Percentiles rank a stretch among this genome's conserved stretches.
These are phyloP conservation scores for Semnopithecus entellus DNA, from an alignment of 2,113 vertebrate genomes.

Conservation along the genomic window DNA sequence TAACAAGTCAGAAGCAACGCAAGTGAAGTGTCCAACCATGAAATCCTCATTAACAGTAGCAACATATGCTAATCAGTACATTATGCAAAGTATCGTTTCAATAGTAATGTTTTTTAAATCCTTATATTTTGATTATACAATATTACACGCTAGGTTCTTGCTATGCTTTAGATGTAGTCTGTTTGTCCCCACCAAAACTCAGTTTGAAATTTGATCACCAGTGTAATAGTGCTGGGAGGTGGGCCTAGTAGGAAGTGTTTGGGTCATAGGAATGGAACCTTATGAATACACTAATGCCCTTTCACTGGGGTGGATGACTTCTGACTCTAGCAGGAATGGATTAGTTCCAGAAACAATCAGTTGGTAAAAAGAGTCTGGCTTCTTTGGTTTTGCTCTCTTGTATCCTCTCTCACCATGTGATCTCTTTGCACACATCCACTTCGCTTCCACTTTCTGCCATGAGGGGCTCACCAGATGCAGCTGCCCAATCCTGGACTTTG, in stretches of 20 bases:
- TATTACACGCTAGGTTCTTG: neutral
- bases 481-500: neutral
- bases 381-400: neutral
- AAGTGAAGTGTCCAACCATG: neutral
- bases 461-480: neutral
- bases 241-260: neutral
- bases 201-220: neutral
- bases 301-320: neutral
- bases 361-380: neutral
- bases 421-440: neutral
- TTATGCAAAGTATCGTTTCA: neutral
- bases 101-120: neutral
- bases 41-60: neutral
- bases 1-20: neutral
- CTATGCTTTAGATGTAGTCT: neutral
- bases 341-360: neutral
- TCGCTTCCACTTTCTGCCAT: neutral
- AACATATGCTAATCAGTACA: neutral
- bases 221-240: neutral
- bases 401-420: neutral
- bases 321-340: neutral
- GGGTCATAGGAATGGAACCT: neutral
- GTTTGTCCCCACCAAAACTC: neutral
- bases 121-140: neutral
- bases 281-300: neutral